Evolutionary conservation across 2,113 vertebrate species (phyloP).

Genomic region (Alosa alosa): DNA sequence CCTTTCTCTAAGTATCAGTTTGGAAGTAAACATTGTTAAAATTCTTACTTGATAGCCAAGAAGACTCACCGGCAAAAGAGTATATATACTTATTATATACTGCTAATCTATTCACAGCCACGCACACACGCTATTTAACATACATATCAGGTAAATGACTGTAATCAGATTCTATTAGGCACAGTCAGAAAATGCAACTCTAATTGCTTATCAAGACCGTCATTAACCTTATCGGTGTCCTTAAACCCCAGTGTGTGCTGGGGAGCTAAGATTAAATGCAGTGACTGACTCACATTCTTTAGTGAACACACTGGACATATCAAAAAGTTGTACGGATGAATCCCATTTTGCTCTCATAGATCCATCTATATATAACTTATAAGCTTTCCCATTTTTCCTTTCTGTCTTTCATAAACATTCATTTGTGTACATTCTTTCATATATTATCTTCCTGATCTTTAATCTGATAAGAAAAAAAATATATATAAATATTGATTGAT

Average conservation of each 20-base stretch:
- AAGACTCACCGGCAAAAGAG: background rate
- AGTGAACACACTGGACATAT: slow-evolving; percentile 21
- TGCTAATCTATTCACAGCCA: slow-evolving; percentile 39
- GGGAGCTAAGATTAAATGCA: slow-evolving; percentile 25
- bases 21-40: background rate
- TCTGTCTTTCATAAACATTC: background rate
- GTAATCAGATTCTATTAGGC: slow-evolving; percentile 37
- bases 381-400: background rate
- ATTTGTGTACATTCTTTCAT: background rate
- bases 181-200: slow-evolving; percentile 35
- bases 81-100: background rate
- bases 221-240: slow-evolving; percentile 41
- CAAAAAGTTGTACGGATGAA: background rate
- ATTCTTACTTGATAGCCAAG: background rate
- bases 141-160: slow-evolving; percentile 31
- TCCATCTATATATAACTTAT: too few species aligned
- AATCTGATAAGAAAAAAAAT: too few species aligned
- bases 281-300: background rate
- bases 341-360: too few species aligned
- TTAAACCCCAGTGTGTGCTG: slow-evolving; percentile 24
- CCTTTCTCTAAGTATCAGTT: too few species aligned
- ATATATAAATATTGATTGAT: too few species aligned
- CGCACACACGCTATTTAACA: slow-evolving; percentile 28
- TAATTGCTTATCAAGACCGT: slow-evolving; percentile 37
- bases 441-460: too few species aligned